A percentile compares a stretch with the other conserved stretches of the same genome.
Evolutionary conservation across 2,113 vertebrate genomes (phyloP).

Genomic region (Panthera leo): DNA sequence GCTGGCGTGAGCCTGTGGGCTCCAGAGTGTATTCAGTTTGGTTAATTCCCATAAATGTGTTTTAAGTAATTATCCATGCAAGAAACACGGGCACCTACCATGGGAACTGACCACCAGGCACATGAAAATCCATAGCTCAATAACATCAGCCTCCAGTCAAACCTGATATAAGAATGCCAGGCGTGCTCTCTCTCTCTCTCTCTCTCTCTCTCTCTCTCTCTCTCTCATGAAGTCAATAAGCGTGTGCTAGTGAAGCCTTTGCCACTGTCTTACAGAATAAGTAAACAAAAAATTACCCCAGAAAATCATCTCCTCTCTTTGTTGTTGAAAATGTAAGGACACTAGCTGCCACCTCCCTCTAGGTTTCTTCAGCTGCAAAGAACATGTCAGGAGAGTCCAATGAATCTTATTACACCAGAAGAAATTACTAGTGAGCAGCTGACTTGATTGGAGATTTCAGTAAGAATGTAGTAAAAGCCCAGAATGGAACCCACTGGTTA

Average conservation of each 20-base stretch:
- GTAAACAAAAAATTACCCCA: not conserved
- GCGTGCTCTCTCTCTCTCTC: not conserved
- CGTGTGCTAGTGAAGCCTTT: not conserved
- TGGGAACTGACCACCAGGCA: not conserved
- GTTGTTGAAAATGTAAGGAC: not conserved
- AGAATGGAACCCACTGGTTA: not conserved
- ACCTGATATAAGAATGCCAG: not conserved
- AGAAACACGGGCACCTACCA: not conserved
- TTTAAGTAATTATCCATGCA: slow-evolving; percentile 58
- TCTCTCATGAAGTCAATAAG: not conserved
- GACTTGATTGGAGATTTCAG: not conserved
- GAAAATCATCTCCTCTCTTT: not conserved
- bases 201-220: not conserved
- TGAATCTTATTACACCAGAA: not conserved
- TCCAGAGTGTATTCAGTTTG: not conserved
- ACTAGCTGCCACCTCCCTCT: not conserved
- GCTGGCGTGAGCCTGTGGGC: not conserved
- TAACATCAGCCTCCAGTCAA: not conserved
- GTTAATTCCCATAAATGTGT: slow-evolving; percentile 40
- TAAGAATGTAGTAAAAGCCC: not conserved
- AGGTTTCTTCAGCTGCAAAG: not conserved
- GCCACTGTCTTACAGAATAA: not conserved
- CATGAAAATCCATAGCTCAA: not conserved
- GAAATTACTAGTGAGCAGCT: not conserved
- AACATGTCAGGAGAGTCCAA: not conserved